Conservation (phyloP, 2,113 vertebrate species). For the Indicator maculatus region DNA sequence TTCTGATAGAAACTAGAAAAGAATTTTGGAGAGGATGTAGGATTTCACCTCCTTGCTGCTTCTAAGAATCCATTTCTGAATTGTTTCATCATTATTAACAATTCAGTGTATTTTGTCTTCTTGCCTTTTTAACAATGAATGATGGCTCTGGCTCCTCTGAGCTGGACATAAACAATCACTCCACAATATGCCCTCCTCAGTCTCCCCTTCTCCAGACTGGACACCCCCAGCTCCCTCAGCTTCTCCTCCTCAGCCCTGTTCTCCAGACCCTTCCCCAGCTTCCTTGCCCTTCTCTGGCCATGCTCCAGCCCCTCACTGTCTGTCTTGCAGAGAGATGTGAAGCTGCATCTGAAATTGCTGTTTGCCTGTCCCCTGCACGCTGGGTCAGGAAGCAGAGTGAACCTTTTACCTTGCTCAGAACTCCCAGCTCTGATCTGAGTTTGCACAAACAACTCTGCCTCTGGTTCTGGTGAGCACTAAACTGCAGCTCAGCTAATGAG, state of each 20-base stretch:
- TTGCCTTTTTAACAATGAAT: neutral
- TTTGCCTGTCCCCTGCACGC: no score
- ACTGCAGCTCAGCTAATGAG: neutral
- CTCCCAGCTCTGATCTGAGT: neutral
- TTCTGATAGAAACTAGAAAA: neutral
- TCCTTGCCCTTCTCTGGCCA: no score
- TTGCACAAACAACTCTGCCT: neutral
- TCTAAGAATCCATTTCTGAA: neutral
- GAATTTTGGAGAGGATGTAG: neutral
- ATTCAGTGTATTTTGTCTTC: neutral
- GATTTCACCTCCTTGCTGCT: neutral
- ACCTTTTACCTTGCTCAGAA: neutral
- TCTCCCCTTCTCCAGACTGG: no score
- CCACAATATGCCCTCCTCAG: no score
- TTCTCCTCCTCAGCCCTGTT: no score
- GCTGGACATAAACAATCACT: neutral
- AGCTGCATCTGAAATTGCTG: no score
- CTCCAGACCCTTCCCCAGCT: no score
- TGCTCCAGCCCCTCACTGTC: no score
- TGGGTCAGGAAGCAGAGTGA: neutral
- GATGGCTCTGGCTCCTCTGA: neutral
- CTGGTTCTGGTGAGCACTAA: neutral
- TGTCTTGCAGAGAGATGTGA: no score
- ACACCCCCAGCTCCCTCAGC: no score
- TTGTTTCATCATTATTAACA: neutral